Base-by-base conservation (phyloP, 2,797 vertebrate genomes). In the Syngnathus acus region DNA sequence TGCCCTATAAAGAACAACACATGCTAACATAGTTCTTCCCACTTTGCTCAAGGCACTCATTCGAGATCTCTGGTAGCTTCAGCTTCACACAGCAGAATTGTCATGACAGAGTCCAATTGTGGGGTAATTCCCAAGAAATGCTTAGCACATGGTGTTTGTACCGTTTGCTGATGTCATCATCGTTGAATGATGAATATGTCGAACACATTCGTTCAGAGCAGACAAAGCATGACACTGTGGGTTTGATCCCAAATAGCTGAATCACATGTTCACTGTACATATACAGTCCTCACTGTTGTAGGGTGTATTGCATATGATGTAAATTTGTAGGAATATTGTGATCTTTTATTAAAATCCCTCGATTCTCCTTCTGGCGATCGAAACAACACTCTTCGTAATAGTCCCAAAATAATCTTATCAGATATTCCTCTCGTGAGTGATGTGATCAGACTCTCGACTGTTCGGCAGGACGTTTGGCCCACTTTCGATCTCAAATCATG, bases 221-320 rank as follows among this genome's bases (percentile, higher is more conserved):
- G 37, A 59, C 32, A 59, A 59, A 59, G 57, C 37, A 19, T 59
- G 7, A 59, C 32, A 39, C 16, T 59, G 57, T 59, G 57, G 37
- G 7, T 16, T 38, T 32, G 26, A 55, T 23, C 13, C 13, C 53
- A 26, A 55, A 43, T 11, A 13, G 42, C 13, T 14, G 21, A 55
- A 21, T 55, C 23, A 6, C 10, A 7, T 51, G 48, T 23, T 10
- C n/a, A 54, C 10, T 54, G 9, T 11, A 32, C 26, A 32, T 32
- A 32, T 32, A 55, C 53, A 55, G 42, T 43, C 9, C 9, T 43
- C 9, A 11, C 10, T 43, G 42, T 43, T 4, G 42, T 10, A 43
- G 42, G 42, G 13, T 43, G 10, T 43, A 13, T 43, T 43, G 10
- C 10, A 4, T 43, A 43, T 43, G 10, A 43, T 43, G 2, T 3